phyloP scores from a whole-genome alignment of 2,888 invertebrate genomes.

The Ophonus ardosiacus region DNA sequence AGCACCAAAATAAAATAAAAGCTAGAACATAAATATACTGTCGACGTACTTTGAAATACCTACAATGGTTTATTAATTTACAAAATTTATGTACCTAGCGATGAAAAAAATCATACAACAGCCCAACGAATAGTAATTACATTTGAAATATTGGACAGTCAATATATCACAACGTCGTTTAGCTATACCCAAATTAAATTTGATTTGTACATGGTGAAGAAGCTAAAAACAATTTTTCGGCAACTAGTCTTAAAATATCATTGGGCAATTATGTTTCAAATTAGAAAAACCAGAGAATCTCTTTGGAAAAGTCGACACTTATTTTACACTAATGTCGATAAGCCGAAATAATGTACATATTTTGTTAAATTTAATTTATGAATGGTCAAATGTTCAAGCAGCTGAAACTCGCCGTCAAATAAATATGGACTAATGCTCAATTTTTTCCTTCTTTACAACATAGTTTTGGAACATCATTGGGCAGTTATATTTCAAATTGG shows the following conservation, averaged over 20 bases:
- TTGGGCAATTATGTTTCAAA: slow-evolving; percentile 13
- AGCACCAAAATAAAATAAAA: not conserved
- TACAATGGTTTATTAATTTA: not conserved
- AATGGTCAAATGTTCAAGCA: too few species aligned
- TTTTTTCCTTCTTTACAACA: not conserved
- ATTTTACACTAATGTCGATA: slow-evolving; percentile 6
- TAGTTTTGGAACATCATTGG: not conserved
- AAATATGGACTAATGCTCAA: not conserved
- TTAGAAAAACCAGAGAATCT: too few species aligned
- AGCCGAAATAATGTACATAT: too few species aligned
- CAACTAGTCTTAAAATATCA: not conserved
- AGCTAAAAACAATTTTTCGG: not conserved
- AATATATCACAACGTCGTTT: slow-evolving; percentile 3
- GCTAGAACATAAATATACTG: not conserved
- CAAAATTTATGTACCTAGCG: not conserved
- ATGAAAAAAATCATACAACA: not conserved
- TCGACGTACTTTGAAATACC: not conserved
- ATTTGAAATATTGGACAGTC: not conserved
- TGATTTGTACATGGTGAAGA: slow-evolving; percentile 5
- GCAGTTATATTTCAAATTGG: not conserved
- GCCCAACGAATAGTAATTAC: not conserved
- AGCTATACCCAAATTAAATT: not conserved
- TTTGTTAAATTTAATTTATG: slow-evolving; percentile 20
- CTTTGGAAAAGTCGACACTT: not conserved
- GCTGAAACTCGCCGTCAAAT: too few species aligned